Evolutionary conservation across 2,888 invertebrate species (phyloP).

Genomic region (Rhabditoides inermis): DNA sequence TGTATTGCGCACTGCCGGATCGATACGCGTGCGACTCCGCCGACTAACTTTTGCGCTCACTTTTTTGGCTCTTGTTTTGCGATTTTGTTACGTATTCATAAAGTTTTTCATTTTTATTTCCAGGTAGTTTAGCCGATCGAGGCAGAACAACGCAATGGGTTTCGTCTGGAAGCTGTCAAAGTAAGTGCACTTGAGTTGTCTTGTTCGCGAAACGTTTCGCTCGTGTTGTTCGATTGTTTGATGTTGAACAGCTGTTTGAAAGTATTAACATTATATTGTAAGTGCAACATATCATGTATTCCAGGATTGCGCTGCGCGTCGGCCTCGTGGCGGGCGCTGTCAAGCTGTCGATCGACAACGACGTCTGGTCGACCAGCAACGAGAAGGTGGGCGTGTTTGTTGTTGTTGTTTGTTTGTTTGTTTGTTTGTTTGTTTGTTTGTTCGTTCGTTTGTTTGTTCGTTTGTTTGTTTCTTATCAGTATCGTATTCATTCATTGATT

Average conservation of each 20-base stretch:
- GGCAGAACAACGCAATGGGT: conserved; percentile 18
- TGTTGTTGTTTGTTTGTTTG: neutral
- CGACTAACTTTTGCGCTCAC: too few species aligned
- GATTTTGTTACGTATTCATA: too few species aligned
- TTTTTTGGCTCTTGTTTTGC: too few species aligned
- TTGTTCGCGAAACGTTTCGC: too few species aligned
- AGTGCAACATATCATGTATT: conserved; percentile 2
- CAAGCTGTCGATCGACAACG: conserved; percentile 45
- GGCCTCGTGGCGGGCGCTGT: conserved; percentile 44
- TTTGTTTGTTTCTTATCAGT: neutral
- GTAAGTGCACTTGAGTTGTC: too few species aligned
- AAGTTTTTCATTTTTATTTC: too few species aligned
- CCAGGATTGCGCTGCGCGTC: conserved; percentile 33
- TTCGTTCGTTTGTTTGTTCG: neutral
- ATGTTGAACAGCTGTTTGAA: too few species aligned
- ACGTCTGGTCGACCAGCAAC: conserved; percentile 43
- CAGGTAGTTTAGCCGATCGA: too few species aligned
- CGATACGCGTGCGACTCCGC: too few species aligned
- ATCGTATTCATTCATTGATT: neutral
- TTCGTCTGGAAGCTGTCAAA: conserved; percentile 18
- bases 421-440: neutral
- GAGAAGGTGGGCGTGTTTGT: conserved; percentile 17
- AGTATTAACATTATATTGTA: neutral
- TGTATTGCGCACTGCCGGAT: too few species aligned
- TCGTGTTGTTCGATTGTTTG: too few species aligned